These are phyloP conservation scores for Cabera pusaria DNA, from an alignment of 2,888 invertebrate genomes.

Conservation along the genomic window DNA sequence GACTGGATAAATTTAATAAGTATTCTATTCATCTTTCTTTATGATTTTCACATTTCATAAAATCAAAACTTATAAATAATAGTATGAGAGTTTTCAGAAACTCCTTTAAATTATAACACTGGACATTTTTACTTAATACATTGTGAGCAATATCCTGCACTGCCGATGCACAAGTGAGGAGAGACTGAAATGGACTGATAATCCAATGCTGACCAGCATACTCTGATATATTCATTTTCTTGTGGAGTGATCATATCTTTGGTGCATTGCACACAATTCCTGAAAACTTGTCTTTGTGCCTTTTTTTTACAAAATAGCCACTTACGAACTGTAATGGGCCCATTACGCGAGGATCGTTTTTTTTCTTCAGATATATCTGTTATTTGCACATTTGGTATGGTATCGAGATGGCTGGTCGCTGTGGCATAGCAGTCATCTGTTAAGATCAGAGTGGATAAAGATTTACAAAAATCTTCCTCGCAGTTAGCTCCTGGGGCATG, in stretches of 20 bases:
- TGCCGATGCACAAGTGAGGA: slow-evolving; percentile 13
- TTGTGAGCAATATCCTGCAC: slow-evolving; percentile 19
- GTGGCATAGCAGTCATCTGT: background rate
- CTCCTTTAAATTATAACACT: background rate
- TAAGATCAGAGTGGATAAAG: background rate
- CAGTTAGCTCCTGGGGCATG: slow-evolving; percentile 17
- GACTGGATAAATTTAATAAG: too few relatives aligned
- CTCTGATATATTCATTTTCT: slow-evolving; percentile 13
- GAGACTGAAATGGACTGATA: slow-evolving; percentile 21
- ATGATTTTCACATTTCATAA: background rate
- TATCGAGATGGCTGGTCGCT: background rate
- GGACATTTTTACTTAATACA: background rate
- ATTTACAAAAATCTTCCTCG: slow-evolving; percentile 3
- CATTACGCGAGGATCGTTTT: slow-evolving; percentile 2
- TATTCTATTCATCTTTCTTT: background rate
- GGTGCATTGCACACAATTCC: background rate
- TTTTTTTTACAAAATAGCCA: slow-evolving; percentile 27
- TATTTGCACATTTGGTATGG: slow-evolving; percentile 3
- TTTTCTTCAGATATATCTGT: background rate
- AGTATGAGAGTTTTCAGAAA: background rate
- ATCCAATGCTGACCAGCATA: slow-evolving; percentile 31
- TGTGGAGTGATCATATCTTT: background rate
- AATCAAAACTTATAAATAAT: slow-evolving; percentile 1
- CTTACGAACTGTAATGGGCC: slow-evolving; percentile 21
- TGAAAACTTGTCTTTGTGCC: slow-evolving; percentile 4